phyloP scores from a whole-genome alignment of 1,140 invertebrate species.

The Eupristina koningsbergeri region DNA sequence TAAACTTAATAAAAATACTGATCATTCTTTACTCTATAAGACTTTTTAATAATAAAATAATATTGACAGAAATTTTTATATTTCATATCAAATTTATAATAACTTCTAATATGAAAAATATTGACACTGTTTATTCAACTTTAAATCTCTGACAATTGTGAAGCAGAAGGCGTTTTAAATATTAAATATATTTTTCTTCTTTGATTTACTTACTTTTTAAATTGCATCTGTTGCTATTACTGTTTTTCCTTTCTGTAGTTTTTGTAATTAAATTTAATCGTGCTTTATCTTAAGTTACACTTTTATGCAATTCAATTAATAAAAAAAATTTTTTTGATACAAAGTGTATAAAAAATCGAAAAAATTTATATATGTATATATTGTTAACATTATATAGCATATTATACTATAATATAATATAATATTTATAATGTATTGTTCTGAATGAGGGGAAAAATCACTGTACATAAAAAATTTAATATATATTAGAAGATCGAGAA shows the following conservation, averaged over 20 bases:
- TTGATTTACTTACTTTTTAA: neutral
- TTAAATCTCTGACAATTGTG: neutral
- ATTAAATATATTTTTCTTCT: neutral
- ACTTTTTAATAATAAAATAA: too few species aligned
- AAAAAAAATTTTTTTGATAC: neutral
- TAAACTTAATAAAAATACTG: too few species aligned
- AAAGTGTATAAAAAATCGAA: conserved; percentile 25
- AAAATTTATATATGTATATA: neutral
- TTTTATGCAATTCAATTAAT: neutral
- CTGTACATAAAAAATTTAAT: too few species aligned
- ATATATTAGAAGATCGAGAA: too few species aligned
- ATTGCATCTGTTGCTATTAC: neutral
- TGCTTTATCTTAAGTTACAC: conserved; percentile 10
- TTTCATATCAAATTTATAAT: too few species aligned
- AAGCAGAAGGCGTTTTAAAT: neutral
- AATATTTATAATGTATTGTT: neutral
- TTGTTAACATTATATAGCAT: too few species aligned
- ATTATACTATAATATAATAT: too few species aligned
- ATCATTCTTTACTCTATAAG: too few species aligned
- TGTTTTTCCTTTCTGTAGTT: neutral
- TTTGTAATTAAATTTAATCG: neutral
- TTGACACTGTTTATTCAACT: neutral
- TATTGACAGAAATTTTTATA: too few species aligned
- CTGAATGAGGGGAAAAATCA: neutral
- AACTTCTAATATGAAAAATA: too few species aligned